Base-by-base conservation (phyloP, 2,113 vertebrate genomes). In the Protobothrops mucrosquamatus region DNA sequence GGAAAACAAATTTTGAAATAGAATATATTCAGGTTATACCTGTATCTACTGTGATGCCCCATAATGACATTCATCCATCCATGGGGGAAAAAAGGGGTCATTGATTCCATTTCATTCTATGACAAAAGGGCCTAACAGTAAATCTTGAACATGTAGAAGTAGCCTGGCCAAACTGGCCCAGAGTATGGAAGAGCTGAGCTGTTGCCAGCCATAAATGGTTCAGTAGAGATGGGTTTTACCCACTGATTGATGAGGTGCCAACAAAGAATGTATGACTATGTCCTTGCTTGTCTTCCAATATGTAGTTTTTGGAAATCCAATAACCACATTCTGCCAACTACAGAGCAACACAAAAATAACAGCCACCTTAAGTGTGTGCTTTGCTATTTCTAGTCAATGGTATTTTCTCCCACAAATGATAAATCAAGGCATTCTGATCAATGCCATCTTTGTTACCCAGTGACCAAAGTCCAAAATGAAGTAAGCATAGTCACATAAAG, bases 301-400 rank as follows among this genome's bases (percentile, higher is more conserved):
- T 12, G 92, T 85, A 11, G 90, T 69, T 94, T 51, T 64, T 93
- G 89, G 56, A 95, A 96, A 51, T 5, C 6, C 4, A 48, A 3
- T 5, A n/a, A n/a, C 2, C 22, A 4, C 0, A 90, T 39, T 94
- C 29, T 18, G 74, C 86, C 92, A 59, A 8, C n/a, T 64, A 26
- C 46, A 59, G 61, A 92, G 85, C 8, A 10, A 94, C 3, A 5
- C 74, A 56, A 91, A 90, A 96, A 95, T 93, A 93, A 91, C 4
- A 0, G 39, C 39, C 85, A 29, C n/a, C 91, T 87, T 95, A 93
- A 88, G 74, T 3, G 15, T 43, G 0, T 7, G 64, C 12, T 69
- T 94, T 93, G 74, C 88, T 94, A 14, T 90, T 95, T 92, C 39
- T 8, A 89, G 92, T 24, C 29, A 81, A 89, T 90, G 24, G 29